Base-by-base conservation (phyloP, 1,140 invertebrate genomes). In the Papilio helenus region DNA sequence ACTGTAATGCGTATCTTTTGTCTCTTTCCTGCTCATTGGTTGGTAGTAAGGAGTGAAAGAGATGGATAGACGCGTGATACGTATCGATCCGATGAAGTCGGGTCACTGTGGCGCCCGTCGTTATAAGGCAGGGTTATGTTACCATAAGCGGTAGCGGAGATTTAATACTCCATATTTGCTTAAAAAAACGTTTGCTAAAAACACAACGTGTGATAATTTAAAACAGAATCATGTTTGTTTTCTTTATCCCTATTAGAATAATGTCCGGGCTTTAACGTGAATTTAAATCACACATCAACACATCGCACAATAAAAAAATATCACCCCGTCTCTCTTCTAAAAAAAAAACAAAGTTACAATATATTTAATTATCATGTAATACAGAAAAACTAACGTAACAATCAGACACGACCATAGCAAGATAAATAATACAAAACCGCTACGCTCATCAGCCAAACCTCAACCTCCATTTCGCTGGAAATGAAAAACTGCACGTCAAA, bases 401-500 rank as follows among this genome's bases (percentile, higher is more conserved):
- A 14, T 46, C 29, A 29, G 18, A 49, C 12, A 18, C 46, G 46
- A 49, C 18, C 46, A 49, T 12, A 49, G 14, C 14, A 51, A 18
- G 0, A 51, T n/a, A 16, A 29, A 65, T 29, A 68, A 68, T 29
- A 29, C 26, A 16, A 68, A 29, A 68, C 18, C 39, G 71, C 71
- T 72, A 18, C 71, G 34, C 71, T 39, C 18, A 23, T 72, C 34
- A 72, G n/a, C 12, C 8, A n/a, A 44, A 20, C n/a, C 71, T 3
- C 71, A 44, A 72, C 71, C 39, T 44, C 8, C 44, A 68, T 42
- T 72, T 46, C 46, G 72, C 72, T 74, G 20, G 42, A 74, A 74
- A 46, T 74, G 39, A 49, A 74, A 74, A 74, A 74, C 44, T 44
- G 72, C 42, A 74, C 72, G 72, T 74, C 72, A 74, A 74, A 74